Percentiles rank a stretch among this genome's conserved stretches.
These are phyloP conservation scores for Syrista parreyssii DNA, from an alignment of 2,888 invertebrate genomes.

Conservation along the genomic window DNA sequence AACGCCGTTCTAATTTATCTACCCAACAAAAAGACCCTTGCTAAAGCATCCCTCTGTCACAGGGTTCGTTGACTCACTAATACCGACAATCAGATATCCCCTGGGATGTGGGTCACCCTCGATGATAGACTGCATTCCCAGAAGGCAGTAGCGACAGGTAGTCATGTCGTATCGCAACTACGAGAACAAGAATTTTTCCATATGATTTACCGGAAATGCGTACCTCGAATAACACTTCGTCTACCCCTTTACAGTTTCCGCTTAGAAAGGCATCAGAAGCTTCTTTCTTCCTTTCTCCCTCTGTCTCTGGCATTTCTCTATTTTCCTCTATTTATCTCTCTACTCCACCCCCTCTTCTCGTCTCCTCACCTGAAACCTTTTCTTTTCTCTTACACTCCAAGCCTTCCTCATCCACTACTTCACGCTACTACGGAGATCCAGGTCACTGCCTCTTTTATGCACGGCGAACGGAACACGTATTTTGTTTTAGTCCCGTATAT, in stretches of 20 bases:
- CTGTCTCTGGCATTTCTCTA: slow-evolving; percentile 23
- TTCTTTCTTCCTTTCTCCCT: slow-evolving; percentile 6
- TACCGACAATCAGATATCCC: not conserved
- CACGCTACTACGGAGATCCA: slow-evolving; percentile 6
- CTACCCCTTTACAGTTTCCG: not conserved
- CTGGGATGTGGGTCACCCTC: not conserved
- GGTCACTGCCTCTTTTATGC: slow-evolving; percentile 20
- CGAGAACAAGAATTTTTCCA: slow-evolving; percentile 41
- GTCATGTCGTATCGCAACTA: not conserved
- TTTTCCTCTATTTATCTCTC: slow-evolving; percentile 10
- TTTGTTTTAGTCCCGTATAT: slow-evolving; percentile 32
- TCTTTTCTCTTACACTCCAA: not conserved
- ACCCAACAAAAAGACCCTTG: not conserved
- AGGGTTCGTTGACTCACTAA: not conserved
- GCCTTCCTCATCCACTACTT: not conserved
- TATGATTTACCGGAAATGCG: slow-evolving; percentile 47
- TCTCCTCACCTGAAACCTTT: slow-evolving; percentile 22
- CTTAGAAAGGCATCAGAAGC: not conserved
- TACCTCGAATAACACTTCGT: slow-evolving; percentile 34
- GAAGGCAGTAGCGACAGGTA: not conserved
- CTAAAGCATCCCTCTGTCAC: not conserved
- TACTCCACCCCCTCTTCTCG: slow-evolving; percentile 10
- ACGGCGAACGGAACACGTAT: slow-evolving; percentile 37
- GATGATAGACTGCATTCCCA: not conserved
- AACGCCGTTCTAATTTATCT: not conserved